Evolutionary conservation across 2,888 invertebrate species (phyloP).

Genomic region (Ennomos erosarius): DNA sequence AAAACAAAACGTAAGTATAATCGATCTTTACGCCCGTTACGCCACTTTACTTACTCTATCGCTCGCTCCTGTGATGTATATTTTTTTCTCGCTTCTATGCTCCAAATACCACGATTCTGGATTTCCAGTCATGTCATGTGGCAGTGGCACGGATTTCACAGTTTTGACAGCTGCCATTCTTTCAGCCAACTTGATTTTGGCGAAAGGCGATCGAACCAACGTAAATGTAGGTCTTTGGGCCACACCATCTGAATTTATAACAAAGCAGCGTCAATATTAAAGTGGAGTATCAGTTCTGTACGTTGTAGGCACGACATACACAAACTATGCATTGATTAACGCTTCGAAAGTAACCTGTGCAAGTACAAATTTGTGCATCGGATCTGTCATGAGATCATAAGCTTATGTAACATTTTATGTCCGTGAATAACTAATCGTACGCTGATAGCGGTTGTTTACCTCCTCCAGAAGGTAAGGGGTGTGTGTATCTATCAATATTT

Average conservation of each 20-base stretch:
- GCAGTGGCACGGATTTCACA: too few species aligned
- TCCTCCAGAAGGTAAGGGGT: constrained; percentile 72
- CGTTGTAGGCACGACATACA: constrained; percentile 54
- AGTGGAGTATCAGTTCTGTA: constrained; percentile 76
- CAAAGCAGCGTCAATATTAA: constrained; percentile 67
- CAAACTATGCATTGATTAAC: constrained; percentile 70
- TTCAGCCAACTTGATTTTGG: constrained; percentile 54
- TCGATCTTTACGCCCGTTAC: too few species aligned
- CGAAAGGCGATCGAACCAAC: constrained; percentile 62
- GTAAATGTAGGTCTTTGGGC: constrained; percentile 79
- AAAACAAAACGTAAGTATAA: too few species aligned
- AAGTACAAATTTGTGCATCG: constrained; percentile 53
- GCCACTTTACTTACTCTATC: too few species aligned
- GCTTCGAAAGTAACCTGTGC: constrained; percentile 52
- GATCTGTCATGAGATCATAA: constrained; percentile 73
- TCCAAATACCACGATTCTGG: too few species aligned
- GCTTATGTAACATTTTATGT: constrained; percentile 80
- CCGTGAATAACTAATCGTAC: constrained; percentile 64
- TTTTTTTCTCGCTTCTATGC: too few species aligned
- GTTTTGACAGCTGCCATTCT: constrained; percentile 54
- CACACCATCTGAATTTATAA: constrained; percentile 58
- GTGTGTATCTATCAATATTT: constrained; percentile 48
- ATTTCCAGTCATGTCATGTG: too few species aligned
- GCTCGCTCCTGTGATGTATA: too few species aligned
- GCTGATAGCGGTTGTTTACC: constrained; percentile 72